phyloP scores from a whole-genome alignment of 2,888 invertebrate species.

The Hyles lineata region DNA sequence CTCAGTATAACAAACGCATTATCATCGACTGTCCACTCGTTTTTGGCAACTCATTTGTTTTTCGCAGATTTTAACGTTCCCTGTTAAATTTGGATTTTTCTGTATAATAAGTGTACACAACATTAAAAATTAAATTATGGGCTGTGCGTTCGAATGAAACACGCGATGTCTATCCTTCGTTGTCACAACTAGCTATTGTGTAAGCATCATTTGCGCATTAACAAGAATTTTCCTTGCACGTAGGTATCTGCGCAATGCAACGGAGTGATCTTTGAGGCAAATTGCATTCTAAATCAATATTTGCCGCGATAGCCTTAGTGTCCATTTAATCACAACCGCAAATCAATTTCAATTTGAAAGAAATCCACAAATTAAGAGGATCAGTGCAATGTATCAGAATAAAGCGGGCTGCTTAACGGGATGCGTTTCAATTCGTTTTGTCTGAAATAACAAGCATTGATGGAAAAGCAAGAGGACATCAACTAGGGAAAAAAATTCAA shows the following conservation, averaged over 20 bases:
- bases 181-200: conserved; percentile 16
- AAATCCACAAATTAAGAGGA: not conserved
- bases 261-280: conserved; percentile 16
- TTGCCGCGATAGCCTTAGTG: not conserved
- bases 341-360: not conserved
- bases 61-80: not conserved
- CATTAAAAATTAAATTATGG: not conserved
- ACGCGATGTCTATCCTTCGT: conserved; percentile 14
- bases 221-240: conserved; percentile 22
- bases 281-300: not conserved
- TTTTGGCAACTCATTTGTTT: not conserved
- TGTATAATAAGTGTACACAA: not conserved
- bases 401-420: not conserved
- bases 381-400: not conserved
- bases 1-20: not conserved
- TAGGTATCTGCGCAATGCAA: not conserved
- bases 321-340: not conserved
- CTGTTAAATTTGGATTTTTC: not conserved
- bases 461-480: not conserved
- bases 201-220: conserved; percentile 18
- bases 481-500: not conserved
- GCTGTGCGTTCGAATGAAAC: conserved; percentile 15
- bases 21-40: not conserved
- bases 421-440: not conserved
- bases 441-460: not conserved